These are phyloP conservation scores for Psilanteris sp. DNA, from an alignment of 1,140 invertebrate species.

Conservation along the genomic window DNA sequence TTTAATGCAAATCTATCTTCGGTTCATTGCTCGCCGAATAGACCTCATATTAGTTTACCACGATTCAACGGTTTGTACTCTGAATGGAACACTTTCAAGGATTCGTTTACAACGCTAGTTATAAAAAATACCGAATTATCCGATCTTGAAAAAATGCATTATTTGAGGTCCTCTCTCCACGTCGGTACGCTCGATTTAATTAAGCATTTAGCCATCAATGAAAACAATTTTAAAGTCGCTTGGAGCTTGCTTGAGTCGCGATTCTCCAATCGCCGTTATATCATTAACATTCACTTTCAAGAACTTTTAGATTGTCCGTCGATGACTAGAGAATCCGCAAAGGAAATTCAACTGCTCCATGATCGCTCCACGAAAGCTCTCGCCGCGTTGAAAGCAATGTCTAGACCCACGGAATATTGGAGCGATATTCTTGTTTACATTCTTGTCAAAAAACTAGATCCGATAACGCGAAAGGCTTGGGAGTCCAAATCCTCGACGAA, in stretches of 20 bases:
- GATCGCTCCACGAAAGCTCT: neutral
- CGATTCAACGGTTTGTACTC: too few species aligned
- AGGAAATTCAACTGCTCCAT: neutral
- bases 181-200: slow-evolving; percentile 3
- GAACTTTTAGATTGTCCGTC: neutral
- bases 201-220: slow-evolving; percentile 4
- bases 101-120: too few species aligned
- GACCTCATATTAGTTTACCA: too few species aligned
- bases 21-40: too few species aligned
- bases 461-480: neutral
- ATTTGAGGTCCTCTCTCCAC: slow-evolving; percentile 6
- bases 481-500: neutral
- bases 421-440: neutral
- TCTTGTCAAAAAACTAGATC: neutral
- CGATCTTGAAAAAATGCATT: too few species aligned
- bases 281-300: slow-evolving; percentile 15
- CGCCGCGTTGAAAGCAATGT: neutral
- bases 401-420: neutral
- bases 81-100: too few species aligned
- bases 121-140: too few species aligned
- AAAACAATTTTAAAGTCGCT: slow-evolving; percentile 8
- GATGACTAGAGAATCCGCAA: neutral
- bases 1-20: too few species aligned
- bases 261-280: slow-evolving; percentile 7
- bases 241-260: slow-evolving; percentile 9